These are phyloP conservation scores for Prionace glauca DNA, from an alignment of 2,797 vertebrate species.

Conservation along the genomic window DNA sequence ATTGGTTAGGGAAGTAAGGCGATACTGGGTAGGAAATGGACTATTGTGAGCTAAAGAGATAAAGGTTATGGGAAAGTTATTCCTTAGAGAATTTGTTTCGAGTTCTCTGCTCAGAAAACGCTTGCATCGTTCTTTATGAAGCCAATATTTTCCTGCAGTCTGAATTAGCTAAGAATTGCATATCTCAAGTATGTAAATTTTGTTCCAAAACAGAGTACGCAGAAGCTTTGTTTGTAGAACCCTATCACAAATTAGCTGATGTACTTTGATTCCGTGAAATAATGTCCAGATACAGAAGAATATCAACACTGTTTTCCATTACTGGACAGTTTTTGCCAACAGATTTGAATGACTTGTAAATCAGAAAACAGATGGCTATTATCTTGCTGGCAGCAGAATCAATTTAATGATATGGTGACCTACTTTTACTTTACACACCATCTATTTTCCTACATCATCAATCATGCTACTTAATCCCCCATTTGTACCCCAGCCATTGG, in stretches of 20 bases:
- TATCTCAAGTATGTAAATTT: not conserved
- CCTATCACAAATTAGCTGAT: not conserved
- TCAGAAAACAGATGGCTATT: conserved; percentile 9
- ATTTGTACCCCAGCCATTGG: not conserved
- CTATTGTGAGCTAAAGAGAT: not conserved
- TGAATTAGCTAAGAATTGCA: not conserved
- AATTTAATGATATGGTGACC: not conserved
- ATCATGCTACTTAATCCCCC: not conserved
- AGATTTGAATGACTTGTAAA: conserved; percentile 14
- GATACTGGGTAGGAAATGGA: not conserved
- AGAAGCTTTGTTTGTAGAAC: not conserved
- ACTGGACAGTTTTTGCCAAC: not conserved
- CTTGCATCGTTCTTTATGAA: not conserved
- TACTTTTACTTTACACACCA: not conserved
- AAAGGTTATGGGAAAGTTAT: not conserved
- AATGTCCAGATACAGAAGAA: not conserved
- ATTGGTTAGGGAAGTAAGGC: not conserved
- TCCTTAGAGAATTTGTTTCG: not conserved
- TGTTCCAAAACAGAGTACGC: not conserved
- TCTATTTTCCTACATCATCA: not conserved
- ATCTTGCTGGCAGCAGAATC: not conserved
- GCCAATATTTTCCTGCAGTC: not conserved
- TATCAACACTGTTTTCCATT: not conserved
- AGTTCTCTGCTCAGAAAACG: not conserved
- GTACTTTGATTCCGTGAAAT: not conserved